These are phyloP conservation scores for Paralichthys olivaceus DNA, from an alignment of 2,113 vertebrate genomes.

Conservation along the genomic window DNA sequence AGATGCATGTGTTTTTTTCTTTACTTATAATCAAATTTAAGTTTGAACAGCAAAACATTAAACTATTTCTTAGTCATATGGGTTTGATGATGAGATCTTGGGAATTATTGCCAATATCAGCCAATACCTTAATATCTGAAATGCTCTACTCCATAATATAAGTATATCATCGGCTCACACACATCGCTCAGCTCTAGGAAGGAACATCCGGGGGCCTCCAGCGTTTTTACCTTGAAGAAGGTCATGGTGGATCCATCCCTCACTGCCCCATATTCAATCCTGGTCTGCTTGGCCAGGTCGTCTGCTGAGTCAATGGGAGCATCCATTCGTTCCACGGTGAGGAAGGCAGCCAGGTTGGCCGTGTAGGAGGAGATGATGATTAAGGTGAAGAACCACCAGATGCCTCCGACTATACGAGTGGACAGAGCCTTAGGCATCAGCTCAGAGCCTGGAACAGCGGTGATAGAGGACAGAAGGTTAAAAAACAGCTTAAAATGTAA, in stretches of 20 bases:
- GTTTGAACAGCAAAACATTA: too few species aligned
- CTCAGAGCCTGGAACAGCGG: conserved; percentile 89
- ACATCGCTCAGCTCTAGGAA: too few species aligned
- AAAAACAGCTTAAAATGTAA: neutral
- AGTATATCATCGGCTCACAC: too few species aligned
- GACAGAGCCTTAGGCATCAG: conserved; percentile 98
- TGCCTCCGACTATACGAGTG: conserved; percentile 97
- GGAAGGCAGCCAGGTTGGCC: conserved; percentile 97
- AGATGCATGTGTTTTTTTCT: too few species aligned
- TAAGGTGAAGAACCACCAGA: conserved; percentile 99
- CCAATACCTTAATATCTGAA: too few species aligned
- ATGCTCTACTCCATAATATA: too few species aligned
- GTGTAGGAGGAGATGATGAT: conserved; percentile 99
- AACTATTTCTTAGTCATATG: too few species aligned
- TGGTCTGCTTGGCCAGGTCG: conserved; percentile 97
- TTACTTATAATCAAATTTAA: too few species aligned
- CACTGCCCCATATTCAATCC: conserved; percentile 96
- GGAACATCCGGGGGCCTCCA: neutral
- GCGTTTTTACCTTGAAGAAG: conserved; percentile 92
- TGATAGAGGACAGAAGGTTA: conserved; percentile 26
- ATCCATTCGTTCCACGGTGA: conserved; percentile 98
- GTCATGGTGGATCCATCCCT: conserved; percentile 98
- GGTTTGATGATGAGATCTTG: too few species aligned
- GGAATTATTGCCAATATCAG: too few species aligned
- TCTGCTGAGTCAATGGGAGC: conserved; percentile 97